Conservation (phyloP, 2,113 vertebrate genomes). For the Spermophilus dauricus region DNA sequence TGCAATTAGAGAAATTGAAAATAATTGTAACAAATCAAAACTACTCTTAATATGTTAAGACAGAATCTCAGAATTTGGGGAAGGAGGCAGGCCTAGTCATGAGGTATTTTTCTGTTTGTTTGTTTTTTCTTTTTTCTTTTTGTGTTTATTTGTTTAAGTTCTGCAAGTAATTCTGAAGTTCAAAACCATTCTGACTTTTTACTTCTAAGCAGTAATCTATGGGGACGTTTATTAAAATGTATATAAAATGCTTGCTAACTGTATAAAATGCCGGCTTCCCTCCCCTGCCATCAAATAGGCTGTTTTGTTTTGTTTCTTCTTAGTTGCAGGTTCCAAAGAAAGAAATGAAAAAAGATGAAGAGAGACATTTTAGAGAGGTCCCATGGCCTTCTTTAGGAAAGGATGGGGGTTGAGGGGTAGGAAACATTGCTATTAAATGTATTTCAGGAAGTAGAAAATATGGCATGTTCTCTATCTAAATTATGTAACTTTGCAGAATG, state of each 20-base stretch:
- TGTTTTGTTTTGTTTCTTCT: neutral
- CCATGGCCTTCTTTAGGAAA: neutral
- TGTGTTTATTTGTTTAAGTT: neutral
- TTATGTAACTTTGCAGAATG: conserved; percentile 71
- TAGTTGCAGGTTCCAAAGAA: conserved; percentile 52
- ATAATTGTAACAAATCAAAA: no score
- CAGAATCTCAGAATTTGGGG: conserved; percentile 40
- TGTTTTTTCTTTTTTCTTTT: neutral
- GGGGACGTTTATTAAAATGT: conserved; percentile 10
- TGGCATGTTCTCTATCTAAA: conserved; percentile 50
- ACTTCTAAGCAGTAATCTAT: neutral
- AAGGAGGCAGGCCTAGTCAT: neutral
- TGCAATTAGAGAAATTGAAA: no score
- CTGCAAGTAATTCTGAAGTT: conserved; percentile 12
- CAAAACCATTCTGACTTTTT: conserved; percentile 44
- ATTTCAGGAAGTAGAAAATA: conserved; percentile 72
- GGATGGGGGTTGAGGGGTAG: neutral
- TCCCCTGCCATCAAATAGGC: neutral
- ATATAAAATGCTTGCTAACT: conserved; percentile 18
- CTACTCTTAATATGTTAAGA: neutral
- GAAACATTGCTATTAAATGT: conserved; percentile 43
- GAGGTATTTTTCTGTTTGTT: neutral
- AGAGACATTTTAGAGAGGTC: conserved; percentile 30
- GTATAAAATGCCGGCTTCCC: neutral
- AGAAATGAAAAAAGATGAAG: conserved; percentile 12